These are phyloP conservation scores for Drosophila orosa DNA, from an alignment of 1,140 invertebrate genomes.

Conservation along the genomic window DNA sequence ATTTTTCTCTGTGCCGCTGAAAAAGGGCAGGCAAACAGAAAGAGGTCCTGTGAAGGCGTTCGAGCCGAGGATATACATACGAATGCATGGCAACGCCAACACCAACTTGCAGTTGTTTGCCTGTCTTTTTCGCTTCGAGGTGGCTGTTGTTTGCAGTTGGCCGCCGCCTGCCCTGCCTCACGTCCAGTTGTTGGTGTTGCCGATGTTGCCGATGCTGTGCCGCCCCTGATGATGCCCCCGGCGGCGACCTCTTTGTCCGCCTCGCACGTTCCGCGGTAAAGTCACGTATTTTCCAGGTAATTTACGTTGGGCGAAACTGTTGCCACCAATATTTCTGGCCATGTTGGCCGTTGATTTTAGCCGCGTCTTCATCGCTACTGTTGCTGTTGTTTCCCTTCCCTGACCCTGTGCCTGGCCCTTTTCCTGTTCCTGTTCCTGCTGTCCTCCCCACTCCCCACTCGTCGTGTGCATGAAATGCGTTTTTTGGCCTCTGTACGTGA, in stretches of 20 bases:
- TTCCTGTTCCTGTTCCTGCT: background rate
- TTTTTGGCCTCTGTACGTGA: constrained; percentile 80
- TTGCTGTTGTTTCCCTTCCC: constrained; percentile 22
- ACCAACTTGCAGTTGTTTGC: constrained; percentile 61
- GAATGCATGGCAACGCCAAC: constrained; percentile 15
- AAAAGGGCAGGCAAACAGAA: constrained; percentile 23
- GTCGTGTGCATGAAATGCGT: constrained; percentile 71
- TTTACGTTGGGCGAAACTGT: constrained; percentile 81
- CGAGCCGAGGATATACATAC: constrained; percentile 22
- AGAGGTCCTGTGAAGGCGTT: constrained; percentile 26
- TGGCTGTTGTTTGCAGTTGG: constrained; percentile 49
- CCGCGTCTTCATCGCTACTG: constrained; percentile 44
- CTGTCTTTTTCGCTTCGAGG: constrained; percentile 36
- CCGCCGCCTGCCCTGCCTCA: constrained; percentile 44
- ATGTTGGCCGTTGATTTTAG: constrained; percentile 69
- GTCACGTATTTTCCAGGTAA: constrained; percentile 83
- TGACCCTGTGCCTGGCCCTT: constrained; percentile 7
- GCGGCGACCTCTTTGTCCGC: constrained; percentile 27
- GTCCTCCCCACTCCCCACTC: background rate
- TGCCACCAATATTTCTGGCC: constrained; percentile 80
- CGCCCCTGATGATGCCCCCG: constrained; percentile 7
- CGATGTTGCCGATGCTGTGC: constrained; percentile 5
- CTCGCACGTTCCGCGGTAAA: constrained; percentile 71
- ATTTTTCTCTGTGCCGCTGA: background rate
- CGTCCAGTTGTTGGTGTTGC: constrained; percentile 34